These are phyloP conservation scores for Orchestia grillus DNA, from an alignment of 1,140 invertebrate genomes.

Conservation along the genomic window DNA sequence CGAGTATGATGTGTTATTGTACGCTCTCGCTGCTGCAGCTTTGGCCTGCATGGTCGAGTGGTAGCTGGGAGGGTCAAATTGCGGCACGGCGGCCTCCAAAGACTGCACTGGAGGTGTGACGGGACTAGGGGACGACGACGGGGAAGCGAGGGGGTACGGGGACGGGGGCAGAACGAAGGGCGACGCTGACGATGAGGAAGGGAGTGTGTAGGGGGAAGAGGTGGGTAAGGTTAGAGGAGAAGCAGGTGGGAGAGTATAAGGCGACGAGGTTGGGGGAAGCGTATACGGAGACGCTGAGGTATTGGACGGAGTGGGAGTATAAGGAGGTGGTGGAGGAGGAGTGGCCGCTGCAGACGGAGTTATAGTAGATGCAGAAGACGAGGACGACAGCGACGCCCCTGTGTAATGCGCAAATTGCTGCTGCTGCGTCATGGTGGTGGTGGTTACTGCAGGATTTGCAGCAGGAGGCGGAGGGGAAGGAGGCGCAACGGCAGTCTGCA, in stretches of 20 bases:
- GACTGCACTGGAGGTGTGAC: constrained; percentile 61
- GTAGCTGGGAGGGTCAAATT: constrained; percentile 91
- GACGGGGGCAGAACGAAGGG: constrained; percentile 2
- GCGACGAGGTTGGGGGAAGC: constrained; percentile 6
- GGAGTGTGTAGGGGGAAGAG: constrained; percentile 21
- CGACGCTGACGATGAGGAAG: constrained; percentile 10
- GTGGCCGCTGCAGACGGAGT: constrained; percentile 69
- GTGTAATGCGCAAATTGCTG: constrained; percentile 60
- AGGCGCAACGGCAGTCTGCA: constrained; percentile 93
- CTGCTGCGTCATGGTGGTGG: constrained; percentile 68
- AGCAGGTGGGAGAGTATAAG: constrained; percentile 1
- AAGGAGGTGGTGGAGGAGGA: constrained; percentile 73
- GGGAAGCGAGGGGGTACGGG: constrained; percentile 58
- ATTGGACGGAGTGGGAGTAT: constrained; percentile 32
- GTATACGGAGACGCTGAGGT: constrained; percentile 32
- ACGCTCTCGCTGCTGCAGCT: constrained; percentile 75
- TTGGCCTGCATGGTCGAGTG: constrained; percentile 91
- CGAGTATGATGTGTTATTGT: constrained; percentile 73
- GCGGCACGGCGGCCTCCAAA: constrained; percentile 75
- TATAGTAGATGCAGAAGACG: constrained; percentile 68
- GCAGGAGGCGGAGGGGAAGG: constrained; percentile 72
- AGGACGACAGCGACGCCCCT: constrained; percentile 69
- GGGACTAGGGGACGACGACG: constrained; percentile 59
- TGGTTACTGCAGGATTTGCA: constrained; percentile 73
- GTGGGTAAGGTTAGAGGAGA: constrained; percentile 27